Percentiles rank a stretch among this genome's conserved stretches.
Conservation (phyloP, 1,140 invertebrate species). For the Idris sp. region DNA sequence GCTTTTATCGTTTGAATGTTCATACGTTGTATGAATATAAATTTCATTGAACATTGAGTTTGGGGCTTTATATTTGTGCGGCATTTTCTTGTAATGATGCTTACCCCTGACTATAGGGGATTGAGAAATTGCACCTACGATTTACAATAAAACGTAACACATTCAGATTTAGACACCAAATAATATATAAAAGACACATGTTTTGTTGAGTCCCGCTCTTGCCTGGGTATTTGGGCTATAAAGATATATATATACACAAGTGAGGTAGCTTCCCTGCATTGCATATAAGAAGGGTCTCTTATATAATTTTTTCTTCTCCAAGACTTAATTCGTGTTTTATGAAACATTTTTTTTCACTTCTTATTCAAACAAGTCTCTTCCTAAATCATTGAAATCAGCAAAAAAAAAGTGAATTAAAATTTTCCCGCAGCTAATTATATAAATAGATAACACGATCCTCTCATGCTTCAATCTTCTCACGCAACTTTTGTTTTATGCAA, state of each 20-base stretch:
- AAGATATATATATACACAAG: conserved; percentile 43
- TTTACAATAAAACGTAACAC: conserved; percentile 55
- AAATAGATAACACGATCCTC: too few relatives aligned
- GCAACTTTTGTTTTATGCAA: too few relatives aligned
- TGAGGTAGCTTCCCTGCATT: conserved; percentile 17
- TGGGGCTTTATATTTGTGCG: conserved; percentile 17
- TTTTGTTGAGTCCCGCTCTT: conserved; percentile 20
- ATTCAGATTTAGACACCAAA: conserved; percentile 49
- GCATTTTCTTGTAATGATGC: conserved; percentile 35
- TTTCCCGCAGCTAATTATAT: too few relatives aligned
- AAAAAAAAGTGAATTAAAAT: too few relatives aligned
- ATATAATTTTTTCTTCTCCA: conserved; percentile 1
- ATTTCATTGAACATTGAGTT: conserved; percentile 33
- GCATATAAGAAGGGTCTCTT: conserved; percentile 8
- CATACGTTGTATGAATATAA: conserved; percentile 28
- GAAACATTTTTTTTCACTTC: too few relatives aligned
- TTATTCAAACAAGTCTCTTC: too few relatives aligned
- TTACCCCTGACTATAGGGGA: conserved; percentile 7
- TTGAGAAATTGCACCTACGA: conserved; percentile 38
- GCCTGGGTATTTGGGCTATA: conserved; percentile 10
- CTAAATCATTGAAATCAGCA: too few relatives aligned
- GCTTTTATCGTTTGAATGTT: conserved; percentile 18
- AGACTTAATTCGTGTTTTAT: conserved; percentile 12
- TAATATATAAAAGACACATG: conserved; percentile 56
- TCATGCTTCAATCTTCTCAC: too few relatives aligned